These are phyloP conservation scores for Anser brachyrhynchus DNA, from an alignment of 2,113 vertebrate species.

Conservation along the genomic window DNA sequence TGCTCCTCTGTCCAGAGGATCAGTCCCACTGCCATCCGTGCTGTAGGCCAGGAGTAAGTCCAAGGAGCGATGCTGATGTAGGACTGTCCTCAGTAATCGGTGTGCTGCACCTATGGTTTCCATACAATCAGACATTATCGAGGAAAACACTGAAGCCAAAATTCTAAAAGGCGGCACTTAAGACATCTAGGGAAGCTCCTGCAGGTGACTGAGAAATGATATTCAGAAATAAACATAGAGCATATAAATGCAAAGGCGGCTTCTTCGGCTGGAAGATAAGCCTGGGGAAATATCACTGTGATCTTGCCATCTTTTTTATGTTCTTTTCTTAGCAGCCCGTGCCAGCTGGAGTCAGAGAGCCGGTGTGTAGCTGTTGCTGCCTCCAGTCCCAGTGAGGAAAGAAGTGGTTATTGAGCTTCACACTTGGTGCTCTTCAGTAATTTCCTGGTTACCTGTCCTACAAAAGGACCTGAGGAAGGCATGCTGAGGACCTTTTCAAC, in stretches of 20 bases:
- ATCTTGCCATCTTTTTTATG: neutral
- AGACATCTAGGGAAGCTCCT: neutral
- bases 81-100: accelerated
- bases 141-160: neutral
- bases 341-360: neutral
- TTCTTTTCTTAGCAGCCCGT: neutral
- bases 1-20: neutral
- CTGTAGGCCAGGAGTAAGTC: neutral
- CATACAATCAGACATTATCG: neutral
- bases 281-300: neutral
- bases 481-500: neutral
- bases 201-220: neutral
- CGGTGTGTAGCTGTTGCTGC: neutral
- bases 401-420: accelerated
- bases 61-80: accelerated
- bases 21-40: neutral
- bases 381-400: neutral
- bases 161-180: neutral
- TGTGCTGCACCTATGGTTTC: accelerated
- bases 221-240: neutral
- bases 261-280: neutral
- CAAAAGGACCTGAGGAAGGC: neutral
- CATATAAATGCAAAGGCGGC: neutral
- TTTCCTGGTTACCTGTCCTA: neutral
- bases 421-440: neutral